Conservation (phyloP, 2,888 invertebrate genomes). For the Diogma glabrata region DNA sequence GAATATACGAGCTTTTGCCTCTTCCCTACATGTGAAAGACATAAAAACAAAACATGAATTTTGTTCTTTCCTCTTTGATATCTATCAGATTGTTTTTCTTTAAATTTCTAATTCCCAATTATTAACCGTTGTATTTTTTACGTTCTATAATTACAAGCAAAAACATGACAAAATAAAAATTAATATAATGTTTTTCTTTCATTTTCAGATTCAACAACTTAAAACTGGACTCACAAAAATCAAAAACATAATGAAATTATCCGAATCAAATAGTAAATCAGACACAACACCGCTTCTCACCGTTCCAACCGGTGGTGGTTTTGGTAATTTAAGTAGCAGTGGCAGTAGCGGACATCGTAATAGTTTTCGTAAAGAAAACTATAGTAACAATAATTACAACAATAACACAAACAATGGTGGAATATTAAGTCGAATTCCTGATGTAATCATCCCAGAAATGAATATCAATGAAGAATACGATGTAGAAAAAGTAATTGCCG, state of each 20-base stretch:
- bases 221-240: constrained; percentile 6
- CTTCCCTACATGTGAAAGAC: too few relatives aligned
- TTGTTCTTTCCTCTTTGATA: too few relatives aligned
- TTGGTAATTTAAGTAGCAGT: too few relatives aligned
- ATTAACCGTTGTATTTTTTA: too few relatives aligned
- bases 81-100: too few relatives aligned
- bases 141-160: too few relatives aligned
- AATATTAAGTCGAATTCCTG: constrained; percentile 42
- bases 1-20: too few relatives aligned
- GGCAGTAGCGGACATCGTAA: background rate
- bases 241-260: constrained; percentile 8
- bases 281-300: constrained; percentile 5
- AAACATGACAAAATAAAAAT: too few relatives aligned
- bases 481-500: constrained; percentile 49
- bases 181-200: background rate
- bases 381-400: background rate
- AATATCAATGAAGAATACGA: constrained; percentile 49
- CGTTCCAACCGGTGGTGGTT: background rate
- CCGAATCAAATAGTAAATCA: constrained; percentile 5
- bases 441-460: constrained; percentile 40
- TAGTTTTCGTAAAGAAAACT: constrained; percentile 4
- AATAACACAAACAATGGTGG: constrained; percentile 30
- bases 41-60: too few relatives aligned
- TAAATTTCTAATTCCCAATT: too few relatives aligned
- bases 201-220: background rate